Evolutionary conservation across 2,113 vertebrate species (phyloP).

Genomic region (Plectropomus leopardus): DNA sequence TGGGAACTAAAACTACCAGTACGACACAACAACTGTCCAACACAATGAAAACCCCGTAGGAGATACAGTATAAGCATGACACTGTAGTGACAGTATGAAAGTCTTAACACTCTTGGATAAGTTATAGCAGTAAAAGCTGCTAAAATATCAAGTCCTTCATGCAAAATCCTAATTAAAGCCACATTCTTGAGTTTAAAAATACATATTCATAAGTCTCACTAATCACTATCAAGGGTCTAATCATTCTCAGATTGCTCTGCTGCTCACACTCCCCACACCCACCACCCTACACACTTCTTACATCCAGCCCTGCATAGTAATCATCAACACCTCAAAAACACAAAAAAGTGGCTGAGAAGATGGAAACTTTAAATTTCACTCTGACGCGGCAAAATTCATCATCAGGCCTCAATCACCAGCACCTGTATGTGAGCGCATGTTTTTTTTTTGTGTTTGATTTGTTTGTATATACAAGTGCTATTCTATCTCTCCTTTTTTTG

Average conservation of each 20-base stretch:
- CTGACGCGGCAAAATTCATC: not conserved
- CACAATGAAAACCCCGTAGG: not conserved
- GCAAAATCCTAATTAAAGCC: conserved; percentile 9
- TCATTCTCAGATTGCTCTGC: conserved; percentile 20
- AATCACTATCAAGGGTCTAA: conserved; percentile 37
- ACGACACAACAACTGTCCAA: not conserved
- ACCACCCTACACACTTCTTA: not conserved
- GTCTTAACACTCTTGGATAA: not conserved
- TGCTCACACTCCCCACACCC: not conserved
- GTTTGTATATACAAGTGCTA: not conserved
- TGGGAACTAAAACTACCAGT: too few species aligned
- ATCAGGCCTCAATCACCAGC: not conserved
- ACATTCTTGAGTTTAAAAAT: conserved; percentile 8
- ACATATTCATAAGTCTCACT: conserved; percentile 29
- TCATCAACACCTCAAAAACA: not conserved
- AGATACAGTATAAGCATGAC: not conserved
- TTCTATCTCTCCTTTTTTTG: not conserved
- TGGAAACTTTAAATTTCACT: not conserved
- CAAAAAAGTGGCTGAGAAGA: too few species aligned
- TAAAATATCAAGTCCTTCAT: not conserved
- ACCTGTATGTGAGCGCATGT: not conserved
- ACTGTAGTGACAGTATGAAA: not conserved
- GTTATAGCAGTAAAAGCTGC: not conserved
- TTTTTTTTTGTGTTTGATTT: not conserved
- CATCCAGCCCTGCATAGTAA: conserved; percentile 8